Evolutionary conservation across 2,113 vertebrate genomes (phyloP).

Genomic region (Pollachius pollachius): DNA sequence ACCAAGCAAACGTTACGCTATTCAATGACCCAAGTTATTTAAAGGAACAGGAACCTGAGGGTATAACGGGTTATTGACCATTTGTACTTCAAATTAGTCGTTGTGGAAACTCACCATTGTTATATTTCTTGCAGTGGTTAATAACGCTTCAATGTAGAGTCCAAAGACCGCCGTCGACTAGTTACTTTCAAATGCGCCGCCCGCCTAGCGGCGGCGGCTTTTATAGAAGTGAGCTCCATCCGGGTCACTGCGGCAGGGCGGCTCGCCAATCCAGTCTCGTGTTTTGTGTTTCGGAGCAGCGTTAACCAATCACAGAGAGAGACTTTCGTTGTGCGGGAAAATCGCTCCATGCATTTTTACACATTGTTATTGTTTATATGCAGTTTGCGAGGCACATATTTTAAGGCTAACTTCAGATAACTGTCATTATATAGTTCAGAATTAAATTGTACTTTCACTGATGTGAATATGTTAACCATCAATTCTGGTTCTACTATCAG

Average conservation of each 20-base stretch:
- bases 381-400: too few species aligned
- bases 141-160: neutral
- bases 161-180: neutral
- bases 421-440: too few species aligned
- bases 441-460: too few species aligned
- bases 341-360: neutral
- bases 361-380: too few species aligned
- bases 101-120: slow-evolving; percentile 48
- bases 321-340: slow-evolving; percentile 28
- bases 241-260: slow-evolving; percentile 17
- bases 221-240: slow-evolving; percentile 35
- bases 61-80: rapidly evolving
- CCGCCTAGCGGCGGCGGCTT: neutral
- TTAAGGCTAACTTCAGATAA: too few species aligned
- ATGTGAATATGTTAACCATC: too few species aligned
- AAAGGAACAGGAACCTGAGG: rapidly evolving
- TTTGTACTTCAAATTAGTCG: rapidly evolving
- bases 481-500: too few species aligned
- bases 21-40: neutral
- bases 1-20: neutral
- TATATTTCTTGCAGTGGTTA: slow-evolving; percentile 9
- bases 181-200: slow-evolving; percentile 37
- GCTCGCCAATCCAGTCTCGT: slow-evolving; percentile 20
- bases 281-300: neutral
- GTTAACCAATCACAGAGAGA: slow-evolving; percentile 34